These are phyloP conservation scores for Lasius fuliginosus DNA, from an alignment of 2,888 invertebrate genomes.

Conservation along the genomic window DNA sequence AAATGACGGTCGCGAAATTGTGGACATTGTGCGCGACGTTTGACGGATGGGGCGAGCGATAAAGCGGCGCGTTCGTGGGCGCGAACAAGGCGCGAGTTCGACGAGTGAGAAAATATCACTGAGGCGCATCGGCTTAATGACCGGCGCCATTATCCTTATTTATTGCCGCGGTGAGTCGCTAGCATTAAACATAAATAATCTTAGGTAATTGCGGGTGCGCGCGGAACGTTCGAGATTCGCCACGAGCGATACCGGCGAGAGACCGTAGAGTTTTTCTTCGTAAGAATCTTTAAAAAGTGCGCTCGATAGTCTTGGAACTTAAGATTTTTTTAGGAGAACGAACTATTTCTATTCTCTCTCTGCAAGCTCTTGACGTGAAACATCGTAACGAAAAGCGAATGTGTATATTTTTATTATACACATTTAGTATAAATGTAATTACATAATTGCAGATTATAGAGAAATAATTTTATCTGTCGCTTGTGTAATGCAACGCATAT, in stretches of 20 bases:
- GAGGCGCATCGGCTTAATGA: constrained; percentile 83
- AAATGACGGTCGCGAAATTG: constrained; percentile 41
- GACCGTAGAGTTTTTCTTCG: not conserved
- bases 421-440: too few relatives aligned
- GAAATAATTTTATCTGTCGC: constrained; percentile 18
- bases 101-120: constrained; percentile 85
- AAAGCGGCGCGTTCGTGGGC: constrained; percentile 79
- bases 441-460: constrained; percentile 11
- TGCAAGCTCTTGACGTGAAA: not conserved
- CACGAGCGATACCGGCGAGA: not conserved
- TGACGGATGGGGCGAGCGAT: constrained; percentile 81
- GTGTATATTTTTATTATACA: not conserved
- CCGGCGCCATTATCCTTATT: constrained; percentile 82
- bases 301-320: not conserved
- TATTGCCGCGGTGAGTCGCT: constrained; percentile 77
- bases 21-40: constrained; percentile 64
- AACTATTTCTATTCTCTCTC: not conserved
- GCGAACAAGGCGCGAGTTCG: constrained; percentile 80
- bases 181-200: constrained; percentile 74
- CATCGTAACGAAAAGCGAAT: not conserved
- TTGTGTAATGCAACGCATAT: not conserved
- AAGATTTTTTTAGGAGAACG: not conserved
- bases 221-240: constrained; percentile 6
- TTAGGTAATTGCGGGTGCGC: constrained; percentile 70
- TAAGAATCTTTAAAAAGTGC: not conserved